phyloP scores from a whole-genome alignment of 2,113 vertebrate species.

The Pleuronectes platessa region DNA sequence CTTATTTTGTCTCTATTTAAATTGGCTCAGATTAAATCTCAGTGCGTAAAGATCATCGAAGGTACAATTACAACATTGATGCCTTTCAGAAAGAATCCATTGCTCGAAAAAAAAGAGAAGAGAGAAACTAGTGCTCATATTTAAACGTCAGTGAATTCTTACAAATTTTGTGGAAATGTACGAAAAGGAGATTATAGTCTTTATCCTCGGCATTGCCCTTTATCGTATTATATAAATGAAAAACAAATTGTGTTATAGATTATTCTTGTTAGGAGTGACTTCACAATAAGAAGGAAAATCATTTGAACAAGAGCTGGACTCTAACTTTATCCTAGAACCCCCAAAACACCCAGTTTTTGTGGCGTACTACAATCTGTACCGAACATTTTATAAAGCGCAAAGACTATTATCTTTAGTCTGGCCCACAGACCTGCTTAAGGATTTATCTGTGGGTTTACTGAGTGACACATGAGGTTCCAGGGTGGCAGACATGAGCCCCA shows the following conservation, averaged over 20 bases:
- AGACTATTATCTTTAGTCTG: not conserved
- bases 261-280: not conserved
- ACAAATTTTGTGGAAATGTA: too few relatives aligned
- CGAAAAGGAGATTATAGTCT: too few relatives aligned
- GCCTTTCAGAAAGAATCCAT: not conserved
- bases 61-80: not conserved
- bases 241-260: too few relatives aligned
- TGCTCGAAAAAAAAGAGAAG: not conserved
- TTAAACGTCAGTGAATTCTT: not conserved
- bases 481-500: slow-evolving; percentile 45
- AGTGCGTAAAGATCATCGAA: not conserved
- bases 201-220: too few relatives aligned
- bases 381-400: not conserved
- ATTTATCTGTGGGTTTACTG: slow-evolving; percentile 54
- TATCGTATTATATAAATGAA: too few relatives aligned
- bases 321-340: not conserved
- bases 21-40: not conserved
- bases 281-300: not conserved
- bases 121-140: not conserved
- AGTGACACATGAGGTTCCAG: slow-evolving; percentile 11
- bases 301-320: not conserved
- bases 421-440: not conserved
- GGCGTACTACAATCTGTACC: not conserved
- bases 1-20: slow-evolving; percentile 5
- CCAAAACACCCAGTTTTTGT: not conserved